Percentiles rank a stretch among this genome's conserved stretches.
Evolutionary conservation across 2,797 vertebrate genomes (phyloP).

Genomic region (Yasuhikotakia modesta): DNA sequence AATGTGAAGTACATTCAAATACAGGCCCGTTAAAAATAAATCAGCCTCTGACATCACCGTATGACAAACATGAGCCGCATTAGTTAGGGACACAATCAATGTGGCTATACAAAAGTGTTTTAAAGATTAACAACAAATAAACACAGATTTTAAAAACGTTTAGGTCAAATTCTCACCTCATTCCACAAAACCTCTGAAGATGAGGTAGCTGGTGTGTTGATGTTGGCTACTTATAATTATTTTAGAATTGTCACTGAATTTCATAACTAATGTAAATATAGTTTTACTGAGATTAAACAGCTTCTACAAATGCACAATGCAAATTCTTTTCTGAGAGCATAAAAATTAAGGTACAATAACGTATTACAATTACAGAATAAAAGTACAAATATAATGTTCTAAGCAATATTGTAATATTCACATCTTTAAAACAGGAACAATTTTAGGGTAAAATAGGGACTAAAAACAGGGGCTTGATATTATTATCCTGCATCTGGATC

Average conservation of each 20-base stretch:
- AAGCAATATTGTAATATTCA: background rate
- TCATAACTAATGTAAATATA: too few relatives aligned
- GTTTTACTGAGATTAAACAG: too few relatives aligned
- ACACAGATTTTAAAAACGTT: slow-evolving; percentile 9
- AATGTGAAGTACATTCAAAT: slow-evolving; percentile 9
- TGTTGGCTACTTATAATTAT: slow-evolving; percentile 41
- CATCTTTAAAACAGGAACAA: background rate
- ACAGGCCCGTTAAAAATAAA: background rate
- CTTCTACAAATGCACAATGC: too few relatives aligned
- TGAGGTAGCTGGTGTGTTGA: slow-evolving; percentile 56
- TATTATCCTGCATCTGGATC: slow-evolving; percentile 2
- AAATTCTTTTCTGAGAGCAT: too few relatives aligned
- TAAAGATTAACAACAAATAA: background rate
- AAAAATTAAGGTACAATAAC: too few relatives aligned
- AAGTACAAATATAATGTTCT: background rate
- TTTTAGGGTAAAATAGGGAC: background rate
- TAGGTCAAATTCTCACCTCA: slow-evolving; percentile 7
- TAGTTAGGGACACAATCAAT: background rate
- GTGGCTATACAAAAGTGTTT: slow-evolving; percentile 16
- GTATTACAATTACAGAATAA: too few relatives aligned
- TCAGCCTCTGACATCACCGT: background rate
- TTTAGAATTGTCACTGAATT: background rate
- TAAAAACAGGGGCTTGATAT: background rate
- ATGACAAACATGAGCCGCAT: too few relatives aligned
- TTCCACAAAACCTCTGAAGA: slow-evolving; percentile 40